Base-by-base conservation (phyloP, 2,113 vertebrate species). In the Heterocephalus glaber region DNA sequence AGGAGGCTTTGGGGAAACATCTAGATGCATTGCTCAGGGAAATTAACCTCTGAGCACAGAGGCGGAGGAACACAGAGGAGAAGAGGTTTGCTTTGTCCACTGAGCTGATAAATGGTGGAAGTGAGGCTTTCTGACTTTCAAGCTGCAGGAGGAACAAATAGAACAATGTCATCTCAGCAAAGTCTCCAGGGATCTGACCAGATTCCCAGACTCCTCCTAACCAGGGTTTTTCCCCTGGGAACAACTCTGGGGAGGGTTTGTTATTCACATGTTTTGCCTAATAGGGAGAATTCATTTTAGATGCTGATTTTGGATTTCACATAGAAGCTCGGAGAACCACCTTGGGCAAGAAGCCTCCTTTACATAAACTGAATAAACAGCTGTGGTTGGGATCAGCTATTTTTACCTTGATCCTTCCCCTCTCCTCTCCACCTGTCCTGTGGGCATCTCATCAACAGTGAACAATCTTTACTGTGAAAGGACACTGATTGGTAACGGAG, bases 251-350 rank as follows among this genome's bases (percentile, higher is more conserved):
- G 28, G 61, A 89, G 49, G 58, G 11, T 5, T 1, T 35, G 47
- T 7, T 13, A 5, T 41, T 66, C 80, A 2, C 84, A 30, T 72
- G 35, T 4, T 87, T 92, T 68, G 22, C 41, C 72, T 56, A 13
- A 63, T 87, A 87, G 81, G 68, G 41, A 68, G 54, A 85, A 74
- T 81, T 85, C 2, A 61, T 41, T 95, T 91, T 63, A 30, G 11
- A 77, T 82, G 19, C 52, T 81, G 28, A 68, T 79, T 85, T 94
- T 77, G 33, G 60, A 94, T 85, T 88, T 90, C 90, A 70, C 49
- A 35, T 41, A 83, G 80, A 24, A 84, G 7, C 13, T 44, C 87
- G 58, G 68, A 60, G 84, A 89, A 47, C 14, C 52, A n/a, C 47
- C 47, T 13, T 35, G 44, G 54, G 49, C 16, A 28, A 1, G 38